Evolutionary conservation across 2,797 vertebrate species (phyloP), one percentile per base, ranked within the genome.

Genomic region (Coracias cyanogaster): DNA sequence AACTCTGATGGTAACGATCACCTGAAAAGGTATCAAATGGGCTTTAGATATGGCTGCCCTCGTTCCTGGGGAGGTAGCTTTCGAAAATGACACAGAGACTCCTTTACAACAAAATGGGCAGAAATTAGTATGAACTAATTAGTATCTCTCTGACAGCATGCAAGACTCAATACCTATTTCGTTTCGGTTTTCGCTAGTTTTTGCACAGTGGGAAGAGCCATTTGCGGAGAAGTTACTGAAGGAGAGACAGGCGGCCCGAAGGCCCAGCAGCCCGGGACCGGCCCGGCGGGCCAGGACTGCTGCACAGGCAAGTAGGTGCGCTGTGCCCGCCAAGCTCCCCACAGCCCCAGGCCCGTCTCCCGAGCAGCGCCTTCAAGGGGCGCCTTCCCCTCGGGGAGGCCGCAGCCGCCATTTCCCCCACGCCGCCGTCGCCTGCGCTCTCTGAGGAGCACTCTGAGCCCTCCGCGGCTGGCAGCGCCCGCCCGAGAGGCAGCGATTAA

Each of bases 281-380:
- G 4, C 9, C 8, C 14, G 18, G 43, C 9, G 3, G 24, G 6
- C 2, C n/a, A 13, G 9, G 31, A 25, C 31, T 3, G 35, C 35
- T 48, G 18, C 21, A 5, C 41, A 11, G 3, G 21, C 31, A 10
- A 33, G 14, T 18, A 3, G 3, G 7, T 3, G n/a, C 1, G 5
- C 25, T 11, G 2, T 1, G 25, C 29, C 35, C 12, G 11, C 21
- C 25, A 19, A 49, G 3, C 28, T 29, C 33, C 18, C 29, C 21
- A 26, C 7, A 48, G 31, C 7, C 15, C 31, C 17, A 3, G 26
- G 18, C 18, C 6, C 37, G 3, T 29, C 4, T 9, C 22, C 41
- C 12, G 41, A 16, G 41, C 41, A 13, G 41, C 41, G n/a, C n/a
- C n/a, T n/a, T n/a, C n/a, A n/a, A n/a, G n/a, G n/a, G n/a, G 4